Base-by-base conservation (phyloP, 2,113 vertebrate genomes). In the Hydrochoerus hydrochaeris region DNA sequence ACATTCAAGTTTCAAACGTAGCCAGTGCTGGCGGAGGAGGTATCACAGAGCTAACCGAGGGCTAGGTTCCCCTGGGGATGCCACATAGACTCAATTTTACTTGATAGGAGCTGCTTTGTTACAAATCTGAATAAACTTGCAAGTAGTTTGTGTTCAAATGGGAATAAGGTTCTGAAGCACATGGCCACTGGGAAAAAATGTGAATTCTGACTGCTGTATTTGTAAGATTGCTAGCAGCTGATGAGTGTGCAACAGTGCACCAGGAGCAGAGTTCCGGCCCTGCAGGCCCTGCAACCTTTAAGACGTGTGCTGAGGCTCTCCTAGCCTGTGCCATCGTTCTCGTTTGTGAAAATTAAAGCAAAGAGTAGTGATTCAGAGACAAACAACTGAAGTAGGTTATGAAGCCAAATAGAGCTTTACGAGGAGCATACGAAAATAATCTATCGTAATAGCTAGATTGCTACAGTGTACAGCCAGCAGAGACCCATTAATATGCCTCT, bases 261-360 rank as follows among this genome's bases (percentile, higher is more conserved):
- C 28, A 24, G 30, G 30, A 63, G 80, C 57, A 16, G 32, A 17
- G 12, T 8, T 13, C 73, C 54, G 10, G 24, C 26, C 3, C 54
- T 7, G 13, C 38, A 9, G 44, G 46, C 62, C 7, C 24, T 20
- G 60, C 24, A 9, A 20, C 30, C 0, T 0, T 60, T 63, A 38
- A 54, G 35, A 84, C 1, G 0, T 5, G 85, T 38, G 52, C 71
- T 58, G 69, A 30, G 19, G 24, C 1, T 16, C 22, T 46, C 6
- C 41, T 54, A 44, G 63, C 49, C 49, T 69, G 89, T 38, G 28
- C 62, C 1, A 13, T n/a, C 44, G 38, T 16, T 93, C 90, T 91
- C 52, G 38, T 85, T 91, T 88, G 57, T 69, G 57, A 86, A 85
- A 91, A 86, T 63, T 52, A 67, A 88, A 88, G 78, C 44, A 62